A percentile compares a stretch with the other conserved stretches of the same genome.
Conservation (phyloP, 2,797 vertebrate species). For the Myotis findleyi region DNA sequence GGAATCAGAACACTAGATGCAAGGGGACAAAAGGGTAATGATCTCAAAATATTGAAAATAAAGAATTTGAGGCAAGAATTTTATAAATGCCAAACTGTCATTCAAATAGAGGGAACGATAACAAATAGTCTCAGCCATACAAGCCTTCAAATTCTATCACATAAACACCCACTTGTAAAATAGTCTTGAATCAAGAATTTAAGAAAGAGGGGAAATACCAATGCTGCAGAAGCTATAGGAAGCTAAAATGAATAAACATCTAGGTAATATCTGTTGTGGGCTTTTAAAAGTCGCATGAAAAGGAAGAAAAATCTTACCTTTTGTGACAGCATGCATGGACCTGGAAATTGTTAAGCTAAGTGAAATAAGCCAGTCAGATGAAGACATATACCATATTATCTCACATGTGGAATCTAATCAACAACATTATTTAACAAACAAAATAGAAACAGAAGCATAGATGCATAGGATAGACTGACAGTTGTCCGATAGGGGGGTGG, state of each 20-base stretch:
- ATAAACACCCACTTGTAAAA: background rate
- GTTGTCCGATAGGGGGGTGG: fast-evolving
- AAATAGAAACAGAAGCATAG: background rate
- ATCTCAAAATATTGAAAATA: conserved; percentile 45
- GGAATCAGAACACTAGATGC: background rate
- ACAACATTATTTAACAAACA: background rate
- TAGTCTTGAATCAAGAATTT: background rate
- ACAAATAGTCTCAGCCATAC: background rate
- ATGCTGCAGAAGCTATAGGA: background rate
- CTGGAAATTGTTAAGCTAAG: background rate
- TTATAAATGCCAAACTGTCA: background rate
- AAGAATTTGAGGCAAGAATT: background rate
- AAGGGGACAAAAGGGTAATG: background rate
- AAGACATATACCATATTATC: background rate
- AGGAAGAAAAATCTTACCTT: background rate
- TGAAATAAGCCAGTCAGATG: background rate
- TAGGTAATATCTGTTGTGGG: background rate
- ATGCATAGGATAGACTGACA: background rate
- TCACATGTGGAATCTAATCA: background rate
- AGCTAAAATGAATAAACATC: background rate
- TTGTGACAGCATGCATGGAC: background rate
- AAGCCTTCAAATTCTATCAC: background rate
- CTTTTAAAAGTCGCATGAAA: background rate
- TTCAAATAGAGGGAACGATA: background rate
- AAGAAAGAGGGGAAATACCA: background rate